Evolutionary conservation across 2,888 invertebrate genomes (phyloP), one percentile per base, ranked within the genome.

Genomic region (Cataglyphis rosenhaueri): DNA sequence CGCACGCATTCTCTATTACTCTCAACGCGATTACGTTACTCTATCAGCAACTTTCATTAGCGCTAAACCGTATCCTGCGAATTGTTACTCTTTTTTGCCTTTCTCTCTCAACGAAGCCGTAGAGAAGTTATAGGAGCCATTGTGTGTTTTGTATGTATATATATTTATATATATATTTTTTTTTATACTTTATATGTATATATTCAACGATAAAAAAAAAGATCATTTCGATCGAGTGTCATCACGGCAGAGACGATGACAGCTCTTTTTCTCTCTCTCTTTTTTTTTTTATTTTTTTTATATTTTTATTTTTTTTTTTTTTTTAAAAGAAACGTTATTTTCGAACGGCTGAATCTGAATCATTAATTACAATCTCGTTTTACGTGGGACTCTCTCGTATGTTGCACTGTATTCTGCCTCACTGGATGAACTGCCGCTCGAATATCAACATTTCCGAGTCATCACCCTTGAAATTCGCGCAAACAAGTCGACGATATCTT

Each of bases 71-170:
- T 73, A 74, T 62, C 74, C 32, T 59, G 61, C 15, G n/a, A 81
- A 75, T 29, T 62, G 66, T 86, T 52, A 57, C 38, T 74, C 78
- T 12, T 8, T 71, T 38, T 25, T 57, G 70, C 18, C 6, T 41
- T 44, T 64, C 12, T 52, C 29, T 29, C 64, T 84, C 65, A 78
- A 84, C 78, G 81, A 84, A 75, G 84, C 55, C 66, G 78, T 85
- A 78, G 79, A 86, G 88, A 85, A 86, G 82, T 81, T 82, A 78
- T 84, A 86, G 88, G 85, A 86, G 85, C 74, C 84, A 86, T 82
- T 82, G 81, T 84, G 68, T 82, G 68, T 86, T 75, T 82, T 68
- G 64, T 65, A 70, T 38, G 8, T 57, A 57, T 71, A 44, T 71
- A 32, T 35, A n/a, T 71, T 10, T 71, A 44, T 52, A 71, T 55